phyloP scores from a whole-genome alignment of 2,888 invertebrate genomes.

The Alviniconcha strummeri region DNA sequence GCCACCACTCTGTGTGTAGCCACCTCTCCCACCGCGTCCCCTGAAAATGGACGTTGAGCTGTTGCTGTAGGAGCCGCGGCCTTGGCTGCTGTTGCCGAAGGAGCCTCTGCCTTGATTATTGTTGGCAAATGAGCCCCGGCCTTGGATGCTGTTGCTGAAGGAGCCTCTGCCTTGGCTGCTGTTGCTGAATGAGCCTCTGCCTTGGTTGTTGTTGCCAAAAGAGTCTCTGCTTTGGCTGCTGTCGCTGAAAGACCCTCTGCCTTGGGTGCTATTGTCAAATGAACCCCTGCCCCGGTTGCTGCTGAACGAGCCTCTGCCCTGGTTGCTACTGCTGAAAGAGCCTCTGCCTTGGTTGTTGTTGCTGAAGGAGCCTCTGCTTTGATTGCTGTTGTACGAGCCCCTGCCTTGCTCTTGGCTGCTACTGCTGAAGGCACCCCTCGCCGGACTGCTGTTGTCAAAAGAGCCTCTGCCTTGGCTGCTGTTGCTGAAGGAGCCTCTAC shows the following conservation, averaged over 20 bases:
- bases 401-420: neutral
- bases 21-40: slow-evolving; percentile 15
- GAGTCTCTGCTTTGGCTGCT: neutral
- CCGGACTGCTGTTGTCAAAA: neutral
- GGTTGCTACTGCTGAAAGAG: neutral
- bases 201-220: neutral
- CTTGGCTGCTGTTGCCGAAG: neutral
- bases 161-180: neutral
- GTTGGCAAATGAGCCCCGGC: neutral
- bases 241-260: neutral
- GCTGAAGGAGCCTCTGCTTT: neutral
- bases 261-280: neutral
- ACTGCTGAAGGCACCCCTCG: no score
- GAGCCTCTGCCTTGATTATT: neutral
- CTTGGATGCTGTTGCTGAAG: neutral
- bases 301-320: neutral
- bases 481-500: neutral
- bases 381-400: neutral
- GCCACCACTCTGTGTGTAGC: neutral
- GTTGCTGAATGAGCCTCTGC: neutral
- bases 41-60: neutral
- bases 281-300: slow-evolving; percentile 8
- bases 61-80: neutral
- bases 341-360: neutral
- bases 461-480: neutral